Percentiles rank a stretch among this genome's conserved stretches.
phyloP scores from a whole-genome alignment of 2,797 vertebrate species.

The Linurgus olivaceus region DNA sequence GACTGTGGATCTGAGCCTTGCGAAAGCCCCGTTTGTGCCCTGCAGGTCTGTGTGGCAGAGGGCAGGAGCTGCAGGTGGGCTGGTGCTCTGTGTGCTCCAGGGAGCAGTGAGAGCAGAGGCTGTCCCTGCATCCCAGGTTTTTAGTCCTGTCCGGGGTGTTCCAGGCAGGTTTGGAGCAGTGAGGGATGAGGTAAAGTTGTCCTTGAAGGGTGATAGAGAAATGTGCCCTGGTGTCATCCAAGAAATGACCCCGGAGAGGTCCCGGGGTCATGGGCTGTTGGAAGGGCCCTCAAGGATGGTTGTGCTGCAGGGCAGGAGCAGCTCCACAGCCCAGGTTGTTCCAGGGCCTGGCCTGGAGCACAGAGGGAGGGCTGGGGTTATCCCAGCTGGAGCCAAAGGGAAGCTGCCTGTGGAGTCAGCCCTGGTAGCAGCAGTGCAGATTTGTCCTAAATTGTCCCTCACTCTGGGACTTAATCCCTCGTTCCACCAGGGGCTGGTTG shows the following conservation, averaged over 20 bases:
- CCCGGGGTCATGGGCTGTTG: fast-evolving
- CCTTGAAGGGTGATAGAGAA: background rate
- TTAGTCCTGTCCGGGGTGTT: background rate
- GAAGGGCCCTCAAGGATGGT: background rate
- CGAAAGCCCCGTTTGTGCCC: background rate
- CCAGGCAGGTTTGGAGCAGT: background rate
- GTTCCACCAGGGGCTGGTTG: background rate
- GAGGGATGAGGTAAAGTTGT: background rate
- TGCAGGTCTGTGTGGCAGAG: background rate
- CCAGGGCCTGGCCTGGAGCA: background rate
- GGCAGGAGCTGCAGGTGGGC: background rate
- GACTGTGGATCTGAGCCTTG: background rate
- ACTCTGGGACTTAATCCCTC: background rate
- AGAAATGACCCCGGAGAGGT: background rate
- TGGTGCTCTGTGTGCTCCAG: background rate
- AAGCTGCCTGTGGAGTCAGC: background rate
- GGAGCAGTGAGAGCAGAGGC: background rate
- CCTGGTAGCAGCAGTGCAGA: background rate
- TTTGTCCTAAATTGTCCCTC: background rate
- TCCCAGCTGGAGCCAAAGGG: background rate
- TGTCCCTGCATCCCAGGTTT: background rate
- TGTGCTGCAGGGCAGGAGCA: background rate
- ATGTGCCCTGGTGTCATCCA: background rate
- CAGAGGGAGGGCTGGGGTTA: background rate
- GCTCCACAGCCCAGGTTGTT: too few species aligned